Base-by-base conservation (phyloP, 2,113 vertebrate genomes). In the cattle (Bos taurus) region DNA sequence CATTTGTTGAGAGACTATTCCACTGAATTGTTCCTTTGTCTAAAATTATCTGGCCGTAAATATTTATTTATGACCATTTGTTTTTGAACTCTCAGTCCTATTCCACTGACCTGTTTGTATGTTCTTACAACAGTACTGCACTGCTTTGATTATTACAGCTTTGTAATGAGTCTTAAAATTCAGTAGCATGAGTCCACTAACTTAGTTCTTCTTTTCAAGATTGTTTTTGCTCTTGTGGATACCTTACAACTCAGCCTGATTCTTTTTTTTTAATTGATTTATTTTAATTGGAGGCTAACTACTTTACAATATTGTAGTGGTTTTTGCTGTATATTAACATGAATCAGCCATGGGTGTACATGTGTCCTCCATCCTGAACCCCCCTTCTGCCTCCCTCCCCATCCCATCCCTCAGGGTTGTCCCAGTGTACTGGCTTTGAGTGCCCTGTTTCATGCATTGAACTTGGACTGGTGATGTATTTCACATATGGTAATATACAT, bases 321-420 rank as follows among this genome's bases (percentile, higher is more conserved):
- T 23, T 71, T 71, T 71, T 36, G n/a, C 64, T n/a, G 2, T 36
- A 23, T 19, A 71, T 6, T 36, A n/a, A 71, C n/a, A 36, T 36
- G 64, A 71, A 23, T 36, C 64, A 36, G n/a, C n/a, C n/a, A 71
- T 2, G 4, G 64, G 64, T 36, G 4, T 71, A 71, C n/a, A 36
- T 71, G 19, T 71, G n/a, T 71, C n/a, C n/a, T 10, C n/a, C n/a
- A 6, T 71, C n/a, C 64, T 23, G 64, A 71, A 12, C 19, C 64
- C 9, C 33, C n/a, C 19, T 71, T 8, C 64, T 1, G 0, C 9
- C n/a, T 71, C n/a, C 17, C 9, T 71, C n/a, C n/a, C 64, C 9
- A 71, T 6, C 19, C n/a, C 19, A 36, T 23, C 9, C 64, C 9
- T 71, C 17, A 36, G 64, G 9, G 64, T 23, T 23, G 9, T 71